Conservation (phyloP, 2,888 invertebrate species). For the Dolichopus griseipennis region DNA sequence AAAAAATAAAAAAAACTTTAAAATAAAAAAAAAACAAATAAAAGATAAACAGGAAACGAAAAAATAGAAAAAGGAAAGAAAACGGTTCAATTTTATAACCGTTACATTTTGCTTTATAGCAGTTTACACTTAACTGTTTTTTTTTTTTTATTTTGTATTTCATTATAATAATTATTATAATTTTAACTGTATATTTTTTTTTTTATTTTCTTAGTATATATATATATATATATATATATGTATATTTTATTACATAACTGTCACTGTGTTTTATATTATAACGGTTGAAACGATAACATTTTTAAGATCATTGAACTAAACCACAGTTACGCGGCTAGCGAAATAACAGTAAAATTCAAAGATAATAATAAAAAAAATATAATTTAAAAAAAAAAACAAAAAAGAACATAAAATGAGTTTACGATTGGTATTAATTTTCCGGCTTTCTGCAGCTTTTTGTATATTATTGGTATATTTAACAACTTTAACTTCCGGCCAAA, state of each 20-base stretch:
- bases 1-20: no score
- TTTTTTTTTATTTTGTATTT: not conserved
- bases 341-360: slow-evolving; percentile 13
- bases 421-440: slow-evolving; percentile 25
- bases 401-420: slow-evolving; percentile 24
- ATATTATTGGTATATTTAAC: slow-evolving; percentile 34
- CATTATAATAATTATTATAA: no score
- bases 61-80: slow-evolving; percentile 8
- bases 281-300: slow-evolving; percentile 11
- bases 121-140: slow-evolving; percentile 1
- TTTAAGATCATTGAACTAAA: slow-evolving; percentile 19
- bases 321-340: no score
- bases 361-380: slow-evolving; percentile 9
- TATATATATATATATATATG: no score
- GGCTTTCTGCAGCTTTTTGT: slow-evolving; percentile 31
- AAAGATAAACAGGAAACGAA: not conserved
- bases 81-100: not conserved
- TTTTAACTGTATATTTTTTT: no score
- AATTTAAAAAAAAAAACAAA: slow-evolving; percentile 11
- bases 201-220: no score
- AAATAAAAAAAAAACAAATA: no score
- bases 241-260: no score
- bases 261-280: no score
- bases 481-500: slow-evolving; percentile 41
- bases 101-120: not conserved